phyloP scores from a whole-genome alignment of 2,888 invertebrate genomes.

The Junonia oenone region DNA sequence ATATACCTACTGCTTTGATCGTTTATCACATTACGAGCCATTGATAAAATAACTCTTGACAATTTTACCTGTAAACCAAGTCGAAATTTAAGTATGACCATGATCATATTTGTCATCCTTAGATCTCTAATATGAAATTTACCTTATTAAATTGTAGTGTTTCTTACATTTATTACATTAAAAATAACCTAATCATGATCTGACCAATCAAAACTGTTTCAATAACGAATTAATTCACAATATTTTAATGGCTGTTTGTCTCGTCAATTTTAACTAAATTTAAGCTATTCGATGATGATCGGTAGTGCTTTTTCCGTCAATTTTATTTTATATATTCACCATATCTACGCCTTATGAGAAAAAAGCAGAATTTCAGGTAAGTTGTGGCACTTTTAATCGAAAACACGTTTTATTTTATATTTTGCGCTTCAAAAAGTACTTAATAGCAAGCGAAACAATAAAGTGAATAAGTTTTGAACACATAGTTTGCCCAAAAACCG shows the following conservation, averaged over 20 bases:
- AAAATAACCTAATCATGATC: slow-evolving; percentile 5
- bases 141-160: background rate
- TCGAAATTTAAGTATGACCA: too few relatives aligned
- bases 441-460: background rate
- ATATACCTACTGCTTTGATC: too few relatives aligned
- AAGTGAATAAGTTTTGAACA: background rate
- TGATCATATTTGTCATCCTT: background rate
- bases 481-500: background rate
- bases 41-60: too few relatives aligned
- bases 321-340: background rate
- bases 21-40: too few relatives aligned
- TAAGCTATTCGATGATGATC: background rate
- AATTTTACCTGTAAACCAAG: too few relatives aligned
- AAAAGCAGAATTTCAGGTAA: slow-evolving; percentile 6
- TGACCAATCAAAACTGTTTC: slow-evolving; percentile 4
- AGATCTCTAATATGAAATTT: background rate
- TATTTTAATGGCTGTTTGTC: slow-evolving; percentile 10
- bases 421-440: background rate
- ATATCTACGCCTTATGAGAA: background rate
- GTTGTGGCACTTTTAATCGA: background rate
- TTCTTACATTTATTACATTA: background rate
- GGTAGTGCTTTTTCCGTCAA: slow-evolving; percentile 1
- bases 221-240: background rate
- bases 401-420: background rate
- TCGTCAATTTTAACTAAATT: background rate